Conservation (phyloP, 2,113 vertebrate species). For the Mesembrinibis cayennensis region DNA sequence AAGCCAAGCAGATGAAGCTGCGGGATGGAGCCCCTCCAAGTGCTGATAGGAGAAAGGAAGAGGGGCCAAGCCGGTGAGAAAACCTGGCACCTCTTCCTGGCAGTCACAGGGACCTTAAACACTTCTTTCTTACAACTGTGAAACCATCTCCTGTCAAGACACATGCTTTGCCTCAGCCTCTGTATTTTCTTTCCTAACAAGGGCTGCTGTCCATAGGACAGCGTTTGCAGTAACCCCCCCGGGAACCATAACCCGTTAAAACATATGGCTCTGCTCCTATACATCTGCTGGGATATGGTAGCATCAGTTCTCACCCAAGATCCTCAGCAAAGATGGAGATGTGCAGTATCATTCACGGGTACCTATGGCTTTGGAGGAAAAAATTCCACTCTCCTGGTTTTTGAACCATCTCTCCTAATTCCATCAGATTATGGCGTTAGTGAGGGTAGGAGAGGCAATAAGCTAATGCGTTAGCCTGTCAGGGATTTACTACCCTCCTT, state of each 20-base stretch:
- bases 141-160: background rate
- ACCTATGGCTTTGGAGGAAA: background rate
- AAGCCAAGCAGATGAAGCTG: constrained; percentile 45
- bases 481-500: background rate
- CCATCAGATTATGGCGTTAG: background rate
- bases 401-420: background rate
- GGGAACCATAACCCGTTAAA: background rate
- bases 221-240: background rate
- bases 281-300: background rate
- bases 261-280: background rate
- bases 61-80: background rate
- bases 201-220: background rate
- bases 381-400: background rate
- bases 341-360: rapidly evolving
- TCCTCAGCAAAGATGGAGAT: background rate
- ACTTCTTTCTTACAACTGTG: background rate
- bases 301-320: background rate
- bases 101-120: background rate
- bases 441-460: background rate
- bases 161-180: background rate
- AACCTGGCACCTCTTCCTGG: constrained; percentile 5
- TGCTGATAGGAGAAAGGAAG: constrained; percentile 17
- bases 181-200: background rate
- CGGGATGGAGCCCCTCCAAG: constrained; percentile 30
- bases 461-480: background rate